Evolutionary conservation across 2,113 vertebrate genomes (phyloP).

Genomic region (Dolichallabes microphthalmus): DNA sequence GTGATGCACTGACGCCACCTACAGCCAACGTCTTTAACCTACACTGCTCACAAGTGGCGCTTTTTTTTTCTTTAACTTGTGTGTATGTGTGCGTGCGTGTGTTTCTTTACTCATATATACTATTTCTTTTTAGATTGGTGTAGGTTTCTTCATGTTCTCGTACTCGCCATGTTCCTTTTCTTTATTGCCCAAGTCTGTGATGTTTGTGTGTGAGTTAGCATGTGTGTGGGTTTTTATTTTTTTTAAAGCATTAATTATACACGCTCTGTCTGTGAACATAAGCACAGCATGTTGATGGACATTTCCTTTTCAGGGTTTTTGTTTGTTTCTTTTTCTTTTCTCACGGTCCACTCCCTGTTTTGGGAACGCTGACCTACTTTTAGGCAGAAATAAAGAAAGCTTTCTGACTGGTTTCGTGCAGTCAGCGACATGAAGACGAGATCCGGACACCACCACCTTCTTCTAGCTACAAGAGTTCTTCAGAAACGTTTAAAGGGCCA

Average conservation of each 20-base stretch:
- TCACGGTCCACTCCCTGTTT: not conserved
- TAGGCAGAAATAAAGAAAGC: too few species aligned
- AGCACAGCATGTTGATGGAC: not conserved
- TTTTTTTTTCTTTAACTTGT: not conserved
- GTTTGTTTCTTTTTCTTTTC: not conserved
- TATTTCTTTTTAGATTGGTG: conserved; percentile 1
- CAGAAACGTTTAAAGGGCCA: not conserved
- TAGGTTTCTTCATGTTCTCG: not conserved
- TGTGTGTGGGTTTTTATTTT: not conserved
- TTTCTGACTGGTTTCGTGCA: not conserved
- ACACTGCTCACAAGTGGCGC: conserved; percentile 31
- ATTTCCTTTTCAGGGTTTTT: not conserved
- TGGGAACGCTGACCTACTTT: not conserved
- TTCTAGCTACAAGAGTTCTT: not conserved
- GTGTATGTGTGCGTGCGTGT: not conserved
- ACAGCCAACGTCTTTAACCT: conserved; percentile 26
- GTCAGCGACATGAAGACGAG: not conserved
- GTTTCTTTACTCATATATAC: conserved; percentile 1
- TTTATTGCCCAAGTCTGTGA: not conserved
- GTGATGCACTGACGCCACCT: conserved; percentile 40
- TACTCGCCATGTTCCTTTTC: not conserved
- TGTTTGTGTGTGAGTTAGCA: not conserved
- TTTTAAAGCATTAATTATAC: not conserved
- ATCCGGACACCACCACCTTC: too few species aligned
- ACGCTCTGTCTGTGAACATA: not conserved